A percentile compares a stretch with the other conserved stretches of the same genome.
Evolutionary conservation across 2,797 vertebrate genomes (phyloP).

Genomic region (Falco concolor): DNA sequence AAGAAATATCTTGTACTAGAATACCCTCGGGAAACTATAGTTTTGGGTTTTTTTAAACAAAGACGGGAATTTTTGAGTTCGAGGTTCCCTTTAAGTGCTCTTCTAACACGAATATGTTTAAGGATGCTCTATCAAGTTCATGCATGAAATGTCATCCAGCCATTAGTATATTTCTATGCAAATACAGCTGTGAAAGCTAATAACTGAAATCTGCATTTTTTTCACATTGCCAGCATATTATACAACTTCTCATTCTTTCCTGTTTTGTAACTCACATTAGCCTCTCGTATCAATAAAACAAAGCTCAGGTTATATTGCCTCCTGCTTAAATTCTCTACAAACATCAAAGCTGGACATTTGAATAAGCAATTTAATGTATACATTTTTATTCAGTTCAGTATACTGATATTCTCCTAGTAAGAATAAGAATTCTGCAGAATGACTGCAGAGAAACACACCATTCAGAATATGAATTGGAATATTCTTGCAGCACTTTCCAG

Average conservation of each 20-base stretch:
- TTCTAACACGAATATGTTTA: slow-evolving; percentile 45
- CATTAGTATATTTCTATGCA: slow-evolving; percentile 57
- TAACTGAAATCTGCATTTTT: slow-evolving; percentile 63
- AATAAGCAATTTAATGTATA: slow-evolving; percentile 79
- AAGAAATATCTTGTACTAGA: slow-evolving; percentile 11
- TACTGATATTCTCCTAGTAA: slow-evolving; percentile 71
- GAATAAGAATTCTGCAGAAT: slow-evolving; percentile 72
- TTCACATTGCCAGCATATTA: slow-evolving; percentile 45
- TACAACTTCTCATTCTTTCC: slow-evolving; percentile 39
- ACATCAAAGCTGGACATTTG: slow-evolving; percentile 75
- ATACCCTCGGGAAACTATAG: background rate
- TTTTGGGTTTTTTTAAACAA: background rate
- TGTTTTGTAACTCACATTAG: slow-evolving; percentile 12
- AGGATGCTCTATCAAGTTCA: slow-evolving; percentile 30
- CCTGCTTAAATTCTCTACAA: slow-evolving; percentile 74
- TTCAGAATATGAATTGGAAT: slow-evolving; percentile 76
- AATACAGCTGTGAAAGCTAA: slow-evolving; percentile 59
- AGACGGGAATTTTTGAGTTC: background rate
- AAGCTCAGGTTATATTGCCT: slow-evolving; percentile 68
- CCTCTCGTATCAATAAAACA: slow-evolving; percentile 69
- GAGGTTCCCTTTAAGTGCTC: slow-evolving; percentile 35
- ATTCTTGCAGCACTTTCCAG: slow-evolving; percentile 65
- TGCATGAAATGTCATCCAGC: slow-evolving; percentile 46
- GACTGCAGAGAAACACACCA: slow-evolving; percentile 74
- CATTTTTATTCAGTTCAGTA: slow-evolving; percentile 77